Evolutionary conservation across 2,888 invertebrate species (phyloP).

Genomic region (Cephus runcator): DNA sequence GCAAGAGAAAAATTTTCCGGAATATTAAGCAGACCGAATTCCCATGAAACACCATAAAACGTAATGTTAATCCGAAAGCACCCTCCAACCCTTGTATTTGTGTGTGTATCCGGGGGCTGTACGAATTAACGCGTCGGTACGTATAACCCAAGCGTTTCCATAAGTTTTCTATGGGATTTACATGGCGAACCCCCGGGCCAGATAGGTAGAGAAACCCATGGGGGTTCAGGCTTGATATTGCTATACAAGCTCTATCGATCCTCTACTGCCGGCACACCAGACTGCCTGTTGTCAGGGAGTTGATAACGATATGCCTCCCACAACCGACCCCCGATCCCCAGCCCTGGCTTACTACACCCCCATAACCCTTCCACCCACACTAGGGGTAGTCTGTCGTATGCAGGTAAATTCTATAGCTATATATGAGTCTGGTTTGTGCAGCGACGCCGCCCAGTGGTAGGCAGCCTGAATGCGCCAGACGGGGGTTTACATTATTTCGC

Average conservation of each 20-base stretch:
- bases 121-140: conserved; percentile 31
- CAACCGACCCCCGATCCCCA: not conserved
- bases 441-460: not conserved
- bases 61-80: not conserved
- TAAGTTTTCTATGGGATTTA: not conserved
- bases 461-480: not conserved
- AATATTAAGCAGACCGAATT: not conserved
- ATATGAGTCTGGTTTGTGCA: not conserved
- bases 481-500: not conserved
- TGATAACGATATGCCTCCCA: conserved; percentile 51
- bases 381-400: not conserved
- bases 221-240: conserved; percentile 54
- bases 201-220: conserved; percentile 23
- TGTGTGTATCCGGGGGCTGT: not conserved
- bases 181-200: not conserved
- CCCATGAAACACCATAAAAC: not conserved
- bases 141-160: not conserved
- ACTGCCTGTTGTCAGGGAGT: conserved; percentile 57
- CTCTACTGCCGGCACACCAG: conserved; percentile 38
- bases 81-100: not conserved
- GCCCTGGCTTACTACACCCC: not conserved
- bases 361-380: not conserved
- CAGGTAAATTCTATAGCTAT: not conserved
- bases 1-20: not conserved
- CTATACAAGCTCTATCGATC: conserved; percentile 59